Conservation (phyloP, 2,888 invertebrate species). For the Eristalinus sepulchralis region DNA sequence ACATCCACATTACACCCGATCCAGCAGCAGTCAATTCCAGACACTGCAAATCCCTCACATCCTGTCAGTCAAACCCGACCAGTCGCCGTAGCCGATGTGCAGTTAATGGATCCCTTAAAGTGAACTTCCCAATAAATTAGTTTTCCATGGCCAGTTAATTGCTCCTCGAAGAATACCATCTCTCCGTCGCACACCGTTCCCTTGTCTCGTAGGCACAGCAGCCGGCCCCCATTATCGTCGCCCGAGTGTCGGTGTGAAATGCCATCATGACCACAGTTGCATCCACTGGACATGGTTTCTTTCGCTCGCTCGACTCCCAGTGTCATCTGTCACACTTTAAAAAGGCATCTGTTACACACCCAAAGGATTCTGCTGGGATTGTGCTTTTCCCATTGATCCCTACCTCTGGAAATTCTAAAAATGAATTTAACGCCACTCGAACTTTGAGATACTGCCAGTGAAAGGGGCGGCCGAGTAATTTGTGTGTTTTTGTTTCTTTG, state of each 20-base stretch:
- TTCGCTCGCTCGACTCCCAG: conserved; percentile 55
- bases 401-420: conserved; percentile 67
- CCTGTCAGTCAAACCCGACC: conserved; percentile 44
- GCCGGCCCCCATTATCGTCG: background rate
- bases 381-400: conserved; percentile 41
- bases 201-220: conserved; percentile 16
- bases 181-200: conserved; percentile 36
- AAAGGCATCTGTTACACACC: conserved; percentile 69
- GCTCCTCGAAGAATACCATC: conserved; percentile 68
- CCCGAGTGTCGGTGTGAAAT: conserved; percentile 29
- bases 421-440: conserved; percentile 69
- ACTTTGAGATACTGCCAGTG: conserved; percentile 28
- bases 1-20: conserved; percentile 37
- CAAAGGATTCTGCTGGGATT: conserved; percentile 61
- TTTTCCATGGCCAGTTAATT: conserved; percentile 70
- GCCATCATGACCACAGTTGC: conserved; percentile 65
- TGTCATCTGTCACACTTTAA: conserved; percentile 71
- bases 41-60: conserved; percentile 49
- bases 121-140: conserved; percentile 68
- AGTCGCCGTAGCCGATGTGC: conserved; percentile 40
- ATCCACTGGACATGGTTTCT: conserved; percentile 67
- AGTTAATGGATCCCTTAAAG: conserved; percentile 70
- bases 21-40: conserved; percentile 44
- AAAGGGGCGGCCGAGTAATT: conserved; percentile 44
- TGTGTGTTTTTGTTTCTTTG: conserved; percentile 61